Conservation (phyloP, 2,113 vertebrate genomes). For the Gasterosteus nipponicus region DNA sequence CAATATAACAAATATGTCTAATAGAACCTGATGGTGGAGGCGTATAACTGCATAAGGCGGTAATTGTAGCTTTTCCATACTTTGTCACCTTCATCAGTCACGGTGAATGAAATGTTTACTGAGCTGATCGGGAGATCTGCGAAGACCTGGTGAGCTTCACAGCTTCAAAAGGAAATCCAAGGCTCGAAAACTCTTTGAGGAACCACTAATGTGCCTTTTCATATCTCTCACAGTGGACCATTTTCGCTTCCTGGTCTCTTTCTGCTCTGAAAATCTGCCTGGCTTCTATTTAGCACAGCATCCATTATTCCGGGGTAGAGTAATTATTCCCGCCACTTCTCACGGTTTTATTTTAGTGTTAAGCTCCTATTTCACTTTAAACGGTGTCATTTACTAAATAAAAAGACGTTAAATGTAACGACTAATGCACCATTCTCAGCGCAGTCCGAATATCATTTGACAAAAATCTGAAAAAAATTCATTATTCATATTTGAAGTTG, state of each 20-base stretch:
- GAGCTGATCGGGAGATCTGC: background rate
- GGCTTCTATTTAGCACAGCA: background rate
- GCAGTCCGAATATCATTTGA: background rate
- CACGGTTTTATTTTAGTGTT: background rate
- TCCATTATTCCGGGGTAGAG: background rate
- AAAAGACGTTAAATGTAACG: background rate
- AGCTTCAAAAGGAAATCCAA: slow-evolving; percentile 1
- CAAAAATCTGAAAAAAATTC: background rate
- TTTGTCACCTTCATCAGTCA: background rate
- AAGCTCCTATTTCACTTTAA: background rate
- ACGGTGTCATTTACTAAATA: background rate
- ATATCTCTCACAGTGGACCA: background rate
- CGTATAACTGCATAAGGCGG: too few relatives aligned
- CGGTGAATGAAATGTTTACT: background rate
- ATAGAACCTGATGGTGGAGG: background rate
- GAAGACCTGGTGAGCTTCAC: background rate
- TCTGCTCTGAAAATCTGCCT: background rate
- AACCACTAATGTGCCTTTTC: background rate
- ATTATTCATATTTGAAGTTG: background rate
- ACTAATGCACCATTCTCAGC: background rate
- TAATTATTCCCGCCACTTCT: background rate
- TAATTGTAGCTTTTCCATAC: background rate
- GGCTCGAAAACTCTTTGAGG: background rate
- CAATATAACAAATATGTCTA: background rate
- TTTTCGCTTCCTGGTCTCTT: background rate